These are phyloP conservation scores for Bettongia penicillata DNA, from an alignment of 2,113 vertebrate genomes.

Conservation along the genomic window DNA sequence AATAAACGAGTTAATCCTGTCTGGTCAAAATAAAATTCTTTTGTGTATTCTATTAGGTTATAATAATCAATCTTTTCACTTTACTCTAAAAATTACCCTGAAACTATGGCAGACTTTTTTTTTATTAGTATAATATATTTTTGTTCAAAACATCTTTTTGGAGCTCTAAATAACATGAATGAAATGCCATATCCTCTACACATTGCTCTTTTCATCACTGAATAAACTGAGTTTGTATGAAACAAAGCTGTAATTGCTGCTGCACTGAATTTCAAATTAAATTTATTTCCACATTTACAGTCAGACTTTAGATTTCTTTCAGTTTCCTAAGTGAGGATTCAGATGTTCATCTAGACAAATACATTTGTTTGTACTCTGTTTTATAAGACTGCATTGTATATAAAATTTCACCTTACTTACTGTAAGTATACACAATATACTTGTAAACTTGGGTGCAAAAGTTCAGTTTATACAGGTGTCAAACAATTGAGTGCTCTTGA, in stretches of 20 bases:
- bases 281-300: conserved; percentile 40
- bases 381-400: conserved; percentile 43
- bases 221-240: conserved; percentile 49
- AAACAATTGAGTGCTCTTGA: conserved; percentile 20
- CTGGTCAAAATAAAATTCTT: neutral
- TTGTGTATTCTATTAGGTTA: neutral
- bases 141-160: conserved; percentile 53
- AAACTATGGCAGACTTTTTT: conserved; percentile 5
- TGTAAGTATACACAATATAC: conserved; percentile 54
- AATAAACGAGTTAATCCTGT: neutral
- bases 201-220: neutral
- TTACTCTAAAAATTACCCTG: neutral
- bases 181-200: no score
- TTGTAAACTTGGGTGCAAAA: conserved; percentile 55
- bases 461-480: conserved; percentile 70
- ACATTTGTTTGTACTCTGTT: conserved; percentile 52
- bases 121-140: conserved; percentile 58
- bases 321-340: conserved; percentile 74
- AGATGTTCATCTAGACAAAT: conserved; percentile 71
- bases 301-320: conserved; percentile 66
- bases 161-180: conserved; percentile 62
- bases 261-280: conserved; percentile 55
- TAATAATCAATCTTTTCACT: neutral
- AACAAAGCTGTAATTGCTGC: conserved; percentile 63
- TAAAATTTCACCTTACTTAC: conserved; percentile 65